Evolutionary conservation across 1,140 invertebrate genomes (phyloP).

Genomic region (Bombus consobrinus): DNA sequence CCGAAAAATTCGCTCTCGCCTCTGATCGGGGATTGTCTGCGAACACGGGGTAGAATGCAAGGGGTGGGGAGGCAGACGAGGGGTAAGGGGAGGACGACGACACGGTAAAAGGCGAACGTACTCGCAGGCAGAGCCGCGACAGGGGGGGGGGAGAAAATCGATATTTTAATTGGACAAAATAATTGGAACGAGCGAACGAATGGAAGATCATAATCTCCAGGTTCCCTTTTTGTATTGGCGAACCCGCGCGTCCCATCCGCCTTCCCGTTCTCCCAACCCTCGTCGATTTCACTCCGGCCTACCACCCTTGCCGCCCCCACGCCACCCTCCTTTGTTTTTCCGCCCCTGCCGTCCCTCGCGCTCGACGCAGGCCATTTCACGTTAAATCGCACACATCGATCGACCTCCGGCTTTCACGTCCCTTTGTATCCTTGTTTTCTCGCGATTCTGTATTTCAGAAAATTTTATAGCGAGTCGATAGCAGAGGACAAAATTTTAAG

Average conservation of each 20-base stretch:
- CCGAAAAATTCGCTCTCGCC: neutral
- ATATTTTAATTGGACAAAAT: constrained; percentile 83
- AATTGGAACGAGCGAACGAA: constrained; percentile 82
- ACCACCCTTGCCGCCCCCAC: constrained; percentile 3
- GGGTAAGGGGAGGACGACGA: constrained; percentile 46
- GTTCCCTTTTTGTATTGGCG: constrained; percentile 75
- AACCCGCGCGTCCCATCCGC: constrained; percentile 64
- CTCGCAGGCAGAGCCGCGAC: constrained; percentile 56
- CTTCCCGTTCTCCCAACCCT: constrained; percentile 38
- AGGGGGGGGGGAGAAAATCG: constrained; percentile 78
- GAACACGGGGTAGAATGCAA: constrained; percentile 33
- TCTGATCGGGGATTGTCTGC: neutral
- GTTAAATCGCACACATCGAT: constrained; percentile 33
- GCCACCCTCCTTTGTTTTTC: constrained; percentile 16
- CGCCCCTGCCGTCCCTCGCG: constrained; percentile 17
- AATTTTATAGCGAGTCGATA: neutral
- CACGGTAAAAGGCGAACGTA: constrained; percentile 67
- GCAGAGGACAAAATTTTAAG: too few relatives aligned
- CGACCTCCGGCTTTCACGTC: neutral
- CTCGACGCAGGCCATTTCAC: constrained; percentile 38
- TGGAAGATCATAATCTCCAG: constrained; percentile 80
- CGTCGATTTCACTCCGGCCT: constrained; percentile 45
- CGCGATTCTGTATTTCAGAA: neutral
- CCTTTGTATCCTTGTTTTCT: neutral
- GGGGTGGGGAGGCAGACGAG: constrained; percentile 12